Evolutionary conservation across 2,888 invertebrate species (phyloP), one percentile per base, ranked within the genome.

Genomic region (Cephus pulcher): DNA sequence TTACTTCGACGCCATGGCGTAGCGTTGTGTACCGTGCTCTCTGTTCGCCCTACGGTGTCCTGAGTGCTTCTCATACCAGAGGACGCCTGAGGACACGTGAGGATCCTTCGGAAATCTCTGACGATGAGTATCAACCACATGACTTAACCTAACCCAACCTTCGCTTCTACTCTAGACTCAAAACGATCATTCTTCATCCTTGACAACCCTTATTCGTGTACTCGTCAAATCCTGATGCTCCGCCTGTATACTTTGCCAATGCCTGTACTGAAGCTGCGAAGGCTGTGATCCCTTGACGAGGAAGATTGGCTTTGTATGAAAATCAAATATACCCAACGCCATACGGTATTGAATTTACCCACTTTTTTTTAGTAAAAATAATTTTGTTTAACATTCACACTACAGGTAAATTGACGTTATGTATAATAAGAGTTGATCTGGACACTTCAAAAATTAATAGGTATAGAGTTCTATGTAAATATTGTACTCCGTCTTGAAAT

Each of bases 11-110:
- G 40, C 40, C 40, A 23, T 23, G 34, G 76, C 75, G 76, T 34
- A 69, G 78, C 33, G n/a, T 71, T 82, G 80, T 83, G 81, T 83
- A 75, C 81, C 75, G 75, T 83, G 82, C 83, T 80, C 83, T 83
- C 75, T 77, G 77, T 77, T 75, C 76, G 69, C n/a, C 40, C 77
- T 77, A 56, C 40, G 40, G 1, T 6, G 23, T 56, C 40, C 37
- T 74, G n/a, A 68, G 12, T 69, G 68, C 34, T n/a, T 15, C 69
- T 12, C n/a, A 30, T 75, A 35, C 34, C 32, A 68, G 6, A 74
- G 32, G 12, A n/a, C 23, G 30, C 15, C 33, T 6, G 35, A 74
- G 37, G 30, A 74, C 12, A 23, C 74, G 74, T 12, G 23, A 40
- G 40, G 40, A 56, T 56, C 40, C 40, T 56, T 56, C 9, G 40